Conservation (phyloP, 2,888 invertebrate genomes). For the Heteromurus nitidus region DNA sequence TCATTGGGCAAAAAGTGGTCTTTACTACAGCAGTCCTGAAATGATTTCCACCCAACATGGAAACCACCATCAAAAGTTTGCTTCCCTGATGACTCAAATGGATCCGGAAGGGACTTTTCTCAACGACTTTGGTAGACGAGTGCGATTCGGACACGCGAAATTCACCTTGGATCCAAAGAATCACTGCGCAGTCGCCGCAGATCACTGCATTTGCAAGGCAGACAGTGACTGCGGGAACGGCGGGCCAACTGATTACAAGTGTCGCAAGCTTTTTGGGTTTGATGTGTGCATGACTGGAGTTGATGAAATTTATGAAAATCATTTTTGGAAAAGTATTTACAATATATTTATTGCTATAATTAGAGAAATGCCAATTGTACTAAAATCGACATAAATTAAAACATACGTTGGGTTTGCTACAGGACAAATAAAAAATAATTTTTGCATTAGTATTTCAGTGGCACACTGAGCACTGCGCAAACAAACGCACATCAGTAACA, state of each 20-base stretch:
- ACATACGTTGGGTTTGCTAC: no score
- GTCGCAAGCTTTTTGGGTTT: background rate
- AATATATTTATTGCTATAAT: no score
- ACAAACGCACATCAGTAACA: no score
- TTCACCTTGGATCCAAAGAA: background rate
- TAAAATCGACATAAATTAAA: no score
- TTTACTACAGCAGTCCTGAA: slow-evolving; percentile 12
- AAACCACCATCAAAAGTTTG: background rate
- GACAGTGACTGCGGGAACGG: slow-evolving; percentile 30
- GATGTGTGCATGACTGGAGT: slow-evolving; percentile 24
- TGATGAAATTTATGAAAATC: no score
- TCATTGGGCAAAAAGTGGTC: slow-evolving; percentile 51
- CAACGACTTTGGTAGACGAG: slow-evolving; percentile 34
- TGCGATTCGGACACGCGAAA: background rate
- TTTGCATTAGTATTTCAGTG: no score
- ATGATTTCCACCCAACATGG: background rate
- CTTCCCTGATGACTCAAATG: slow-evolving; percentile 11
- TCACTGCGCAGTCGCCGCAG: slow-evolving; percentile 33
- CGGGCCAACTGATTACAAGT: background rate
- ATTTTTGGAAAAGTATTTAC: no score
- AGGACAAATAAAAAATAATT: no score
- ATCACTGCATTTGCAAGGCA: slow-evolving; percentile 19
- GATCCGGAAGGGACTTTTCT: slow-evolving; percentile 37
- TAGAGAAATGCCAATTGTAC: no score
- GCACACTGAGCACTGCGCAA: no score